A percentile compares a stretch with the other conserved stretches of the same genome.
These are phyloP conservation scores for Trimorus sp. DNA, from an alignment of 2,888 invertebrate species.

Conservation along the genomic window DNA sequence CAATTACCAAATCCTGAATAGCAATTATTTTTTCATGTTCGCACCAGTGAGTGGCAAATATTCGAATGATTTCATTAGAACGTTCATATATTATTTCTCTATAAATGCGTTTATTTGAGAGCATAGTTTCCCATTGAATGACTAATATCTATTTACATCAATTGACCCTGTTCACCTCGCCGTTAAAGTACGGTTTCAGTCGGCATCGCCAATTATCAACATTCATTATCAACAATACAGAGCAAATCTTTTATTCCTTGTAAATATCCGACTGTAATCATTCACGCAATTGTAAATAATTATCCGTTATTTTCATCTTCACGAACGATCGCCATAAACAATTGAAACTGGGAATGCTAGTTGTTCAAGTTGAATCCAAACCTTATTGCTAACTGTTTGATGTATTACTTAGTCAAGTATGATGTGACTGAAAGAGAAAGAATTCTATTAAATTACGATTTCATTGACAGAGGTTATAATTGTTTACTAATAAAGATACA, in stretches of 20 bases:
- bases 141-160: conserved; percentile 58
- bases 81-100: conserved; percentile 32
- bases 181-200: conserved; percentile 46
- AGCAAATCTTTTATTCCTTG: conserved; percentile 47
- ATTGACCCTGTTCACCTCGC: conserved; percentile 56
- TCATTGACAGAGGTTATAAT: too few species aligned
- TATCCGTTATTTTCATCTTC: conserved; percentile 38
- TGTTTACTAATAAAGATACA: too few species aligned
- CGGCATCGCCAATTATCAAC: conserved; percentile 50
- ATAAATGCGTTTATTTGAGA: conserved; percentile 41
- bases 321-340: conserved; percentile 22
- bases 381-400: neutral
- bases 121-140: conserved; percentile 54
- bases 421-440: neutral
- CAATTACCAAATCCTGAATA: too few species aligned
- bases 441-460: too few species aligned
- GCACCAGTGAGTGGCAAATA: neutral
- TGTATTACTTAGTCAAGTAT: conserved; percentile 3
- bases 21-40: too few species aligned
- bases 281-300: conserved; percentile 53
- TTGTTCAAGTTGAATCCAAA: neutral
- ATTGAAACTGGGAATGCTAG: conserved; percentile 19
- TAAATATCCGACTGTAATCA: conserved; percentile 53
- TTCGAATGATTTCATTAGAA: conserved; percentile 25
- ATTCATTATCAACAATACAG: conserved; percentile 57